Evolutionary conservation across 2,797 vertebrate species (phyloP), one percentile per base, ranked within the genome.

Genomic region (Eutrigla gurnardus): DNA sequence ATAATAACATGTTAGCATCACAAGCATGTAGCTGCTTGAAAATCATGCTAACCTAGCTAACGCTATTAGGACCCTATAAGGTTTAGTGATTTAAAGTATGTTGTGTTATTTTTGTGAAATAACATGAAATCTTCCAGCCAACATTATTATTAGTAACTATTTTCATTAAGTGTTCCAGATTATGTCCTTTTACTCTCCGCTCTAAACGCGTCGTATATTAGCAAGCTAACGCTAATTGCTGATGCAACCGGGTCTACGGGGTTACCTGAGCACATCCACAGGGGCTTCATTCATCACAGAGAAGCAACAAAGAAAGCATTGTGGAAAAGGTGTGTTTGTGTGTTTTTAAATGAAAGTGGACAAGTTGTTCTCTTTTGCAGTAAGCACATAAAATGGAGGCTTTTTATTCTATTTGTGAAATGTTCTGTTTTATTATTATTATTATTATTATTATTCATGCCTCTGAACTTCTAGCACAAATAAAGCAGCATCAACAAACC

Each of bases 401-500:
- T 50, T 70, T 73, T 71, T n/a, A 14, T 65, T 50, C 42, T 14
- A 43, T 42, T 79, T 55, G 45, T 3, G 18, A 12, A 58, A 71
- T 65, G 25, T 15, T 47, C 14, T 54, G 25, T 40, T 55, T 40
- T 46, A 17, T 45, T 15, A 17, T 40, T 60, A 12, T 33, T 37
- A 45, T 13, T 25, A 25, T 53, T 33, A 13, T 50, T 37, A 7
- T 40, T 62, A 59, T 63, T n/a, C 36, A 39, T 57, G 62, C 37
- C 8, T 32, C 36, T 68, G 13, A 54, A n/a, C 54, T 45, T 25
- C 39, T 42, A 73, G 57, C 57, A 59, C 14, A 54, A 61, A 49
- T 54, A 60, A 58, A 49, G 14, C 43, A 10, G 45, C 39, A 65
- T 71, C 62, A 74, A 71, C 70, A 65, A 57, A 65, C 50, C 40